These are phyloP conservation scores for Peromyscus attwateri DNA, from an alignment of 2,797 vertebrate genomes.

Conservation along the genomic window DNA sequence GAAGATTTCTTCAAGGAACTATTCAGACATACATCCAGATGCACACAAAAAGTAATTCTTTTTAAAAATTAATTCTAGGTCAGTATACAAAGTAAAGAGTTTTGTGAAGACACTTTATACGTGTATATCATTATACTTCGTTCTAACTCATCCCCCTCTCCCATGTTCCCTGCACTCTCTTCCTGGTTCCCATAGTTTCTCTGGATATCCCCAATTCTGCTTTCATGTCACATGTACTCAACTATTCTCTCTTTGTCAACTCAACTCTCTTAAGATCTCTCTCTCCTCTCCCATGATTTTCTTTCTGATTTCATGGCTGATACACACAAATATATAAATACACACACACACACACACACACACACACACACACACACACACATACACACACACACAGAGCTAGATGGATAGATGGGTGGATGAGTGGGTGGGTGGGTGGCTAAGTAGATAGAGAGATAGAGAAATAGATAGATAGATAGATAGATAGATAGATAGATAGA, in stretches of 20 bases:
- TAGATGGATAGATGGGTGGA: too few relatives aligned
- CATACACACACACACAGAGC: not conserved
- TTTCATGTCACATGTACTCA: not conserved
- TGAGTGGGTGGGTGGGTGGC: too few relatives aligned
- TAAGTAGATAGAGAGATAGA: not conserved
- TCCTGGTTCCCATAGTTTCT: not conserved
- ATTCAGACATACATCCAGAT: not conserved
- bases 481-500: not conserved
- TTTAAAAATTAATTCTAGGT: not conserved
- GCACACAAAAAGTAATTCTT: not conserved
- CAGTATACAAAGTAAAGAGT: not conserved
- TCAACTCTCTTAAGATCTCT: not conserved
- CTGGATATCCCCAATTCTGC: not conserved
- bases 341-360: not conserved
- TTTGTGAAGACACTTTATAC: not conserved
- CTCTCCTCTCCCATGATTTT: not conserved
- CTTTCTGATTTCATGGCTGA: not conserved
- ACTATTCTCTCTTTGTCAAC: not conserved
- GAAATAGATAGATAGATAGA: too few relatives aligned
- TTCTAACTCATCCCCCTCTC: not conserved
- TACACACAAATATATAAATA: not conserved
- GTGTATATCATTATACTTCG: not conserved
- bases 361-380: too few relatives aligned
- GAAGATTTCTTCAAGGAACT: not conserved
- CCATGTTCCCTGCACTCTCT: not conserved